Conservation (phyloP, 2,113 vertebrate species). For the Gopherus evgoodei region DNA sequence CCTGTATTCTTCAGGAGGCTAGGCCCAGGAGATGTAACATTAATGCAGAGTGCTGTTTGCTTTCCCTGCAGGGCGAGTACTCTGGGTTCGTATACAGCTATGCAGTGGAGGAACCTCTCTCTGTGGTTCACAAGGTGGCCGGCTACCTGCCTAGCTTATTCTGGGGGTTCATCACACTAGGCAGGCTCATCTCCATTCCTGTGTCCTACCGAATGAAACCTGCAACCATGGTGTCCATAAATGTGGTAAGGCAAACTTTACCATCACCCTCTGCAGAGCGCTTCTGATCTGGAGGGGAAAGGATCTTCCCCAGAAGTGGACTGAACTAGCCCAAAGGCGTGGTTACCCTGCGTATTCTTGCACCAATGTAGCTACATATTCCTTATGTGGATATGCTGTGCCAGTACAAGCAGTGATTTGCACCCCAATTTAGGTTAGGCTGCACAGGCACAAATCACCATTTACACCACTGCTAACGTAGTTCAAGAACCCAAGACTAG, state of each 20-base stretch:
- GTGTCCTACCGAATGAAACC: conserved; percentile 87
- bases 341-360: neutral
- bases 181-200: conserved; percentile 90
- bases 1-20: neutral
- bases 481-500: neutral
- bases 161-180: conserved; percentile 92
- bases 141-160: conserved; percentile 90
- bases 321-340: too few species aligned
- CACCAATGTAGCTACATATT: neutral
- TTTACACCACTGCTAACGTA: neutral
- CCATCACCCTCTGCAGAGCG: accelerated
- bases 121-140: conserved; percentile 82
- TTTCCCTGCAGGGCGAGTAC: conserved; percentile 87
- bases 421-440: neutral
- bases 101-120: conserved; percentile 85
- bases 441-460: neutral
- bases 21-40: accelerated
- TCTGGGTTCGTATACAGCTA: conserved; percentile 94
- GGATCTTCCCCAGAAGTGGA: neutral
- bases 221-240: conserved; percentile 85
- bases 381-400: neutral
- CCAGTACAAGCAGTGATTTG: neutral
- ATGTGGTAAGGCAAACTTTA: conserved; percentile 81
- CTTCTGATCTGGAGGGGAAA: neutral
- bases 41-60: neutral